Evolutionary conservation across 2,113 vertebrate species (phyloP).

Genomic region (Guaruba guarouba): DNA sequence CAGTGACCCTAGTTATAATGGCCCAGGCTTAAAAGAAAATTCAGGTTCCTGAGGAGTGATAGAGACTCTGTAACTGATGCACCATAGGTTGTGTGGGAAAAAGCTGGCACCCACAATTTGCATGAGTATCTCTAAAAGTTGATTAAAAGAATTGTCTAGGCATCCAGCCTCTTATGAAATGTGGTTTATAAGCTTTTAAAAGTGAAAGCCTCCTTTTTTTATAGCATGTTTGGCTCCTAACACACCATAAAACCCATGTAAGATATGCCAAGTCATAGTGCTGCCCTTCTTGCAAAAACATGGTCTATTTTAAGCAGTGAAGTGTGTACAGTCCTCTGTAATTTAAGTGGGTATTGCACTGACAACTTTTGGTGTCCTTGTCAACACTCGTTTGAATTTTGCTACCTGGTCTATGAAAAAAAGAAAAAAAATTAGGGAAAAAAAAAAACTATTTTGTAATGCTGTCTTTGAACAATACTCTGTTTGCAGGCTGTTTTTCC

Average conservation of each 20-base stretch:
- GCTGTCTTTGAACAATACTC: background rate
- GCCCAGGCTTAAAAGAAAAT: constrained; percentile 39
- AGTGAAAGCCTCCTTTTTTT: background rate
- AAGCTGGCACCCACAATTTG: background rate
- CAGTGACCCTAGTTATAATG: background rate
- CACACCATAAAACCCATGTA: background rate
- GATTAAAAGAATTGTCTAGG: constrained; percentile 49
- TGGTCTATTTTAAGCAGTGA: background rate
- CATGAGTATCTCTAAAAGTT: constrained; percentile 33
- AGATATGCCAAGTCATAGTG: background rate
- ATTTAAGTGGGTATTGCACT: background rate
- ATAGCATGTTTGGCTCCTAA: constrained; percentile 3
- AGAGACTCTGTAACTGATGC: background rate
- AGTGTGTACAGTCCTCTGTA: background rate
- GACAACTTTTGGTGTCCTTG: background rate
- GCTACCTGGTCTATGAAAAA: background rate
- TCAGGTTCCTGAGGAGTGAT: constrained; percentile 3
- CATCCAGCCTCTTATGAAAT: constrained; percentile 13
- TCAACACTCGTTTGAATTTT: background rate
- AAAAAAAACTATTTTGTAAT: background rate
- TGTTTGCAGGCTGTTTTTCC: background rate
- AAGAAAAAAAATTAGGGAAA: too few species aligned
- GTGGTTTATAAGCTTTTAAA: constrained; percentile 10
- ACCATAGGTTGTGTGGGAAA: background rate
- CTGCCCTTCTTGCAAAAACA: background rate